Conservation (phyloP, 2,113 vertebrate genomes). For the Gallinago jamesoni region DNA sequence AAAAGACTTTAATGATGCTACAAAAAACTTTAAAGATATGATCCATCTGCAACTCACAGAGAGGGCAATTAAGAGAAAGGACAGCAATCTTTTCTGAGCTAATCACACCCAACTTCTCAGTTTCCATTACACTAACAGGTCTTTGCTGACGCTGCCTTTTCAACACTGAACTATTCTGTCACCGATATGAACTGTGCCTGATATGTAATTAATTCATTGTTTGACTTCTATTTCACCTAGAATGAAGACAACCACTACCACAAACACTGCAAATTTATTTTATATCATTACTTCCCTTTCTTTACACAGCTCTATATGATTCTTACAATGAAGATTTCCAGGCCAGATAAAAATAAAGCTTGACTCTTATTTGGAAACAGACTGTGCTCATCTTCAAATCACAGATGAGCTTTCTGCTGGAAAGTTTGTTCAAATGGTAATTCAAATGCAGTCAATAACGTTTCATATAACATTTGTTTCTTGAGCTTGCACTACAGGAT, state of each 20-base stretch:
- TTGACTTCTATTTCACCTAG: conserved; percentile 17
- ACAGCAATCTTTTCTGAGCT: background rate
- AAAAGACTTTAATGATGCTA: background rate
- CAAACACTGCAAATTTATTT: background rate
- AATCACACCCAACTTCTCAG: background rate
- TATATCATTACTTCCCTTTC: no score
- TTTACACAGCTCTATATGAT: background rate
- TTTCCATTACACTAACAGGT: background rate
- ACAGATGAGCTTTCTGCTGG: background rate
- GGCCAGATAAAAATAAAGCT: background rate
- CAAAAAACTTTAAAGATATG: background rate
- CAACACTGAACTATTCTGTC: background rate
- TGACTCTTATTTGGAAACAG: background rate
- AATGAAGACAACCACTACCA: background rate
- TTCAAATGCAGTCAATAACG: background rate
- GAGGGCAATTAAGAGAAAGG: conserved; percentile 9
- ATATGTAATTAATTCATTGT: background rate
- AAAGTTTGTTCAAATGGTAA: background rate
- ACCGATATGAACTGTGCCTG: background rate
- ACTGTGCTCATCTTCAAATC: background rate
- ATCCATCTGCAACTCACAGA: background rate
- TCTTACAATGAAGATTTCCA: background rate
- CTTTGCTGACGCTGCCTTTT: background rate
- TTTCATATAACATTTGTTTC: background rate
- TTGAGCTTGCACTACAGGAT: background rate